Evolutionary conservation across 2,888 invertebrate species (phyloP), one percentile per base, ranked within the genome.

Genomic region (Anoncus sp.): DNA sequence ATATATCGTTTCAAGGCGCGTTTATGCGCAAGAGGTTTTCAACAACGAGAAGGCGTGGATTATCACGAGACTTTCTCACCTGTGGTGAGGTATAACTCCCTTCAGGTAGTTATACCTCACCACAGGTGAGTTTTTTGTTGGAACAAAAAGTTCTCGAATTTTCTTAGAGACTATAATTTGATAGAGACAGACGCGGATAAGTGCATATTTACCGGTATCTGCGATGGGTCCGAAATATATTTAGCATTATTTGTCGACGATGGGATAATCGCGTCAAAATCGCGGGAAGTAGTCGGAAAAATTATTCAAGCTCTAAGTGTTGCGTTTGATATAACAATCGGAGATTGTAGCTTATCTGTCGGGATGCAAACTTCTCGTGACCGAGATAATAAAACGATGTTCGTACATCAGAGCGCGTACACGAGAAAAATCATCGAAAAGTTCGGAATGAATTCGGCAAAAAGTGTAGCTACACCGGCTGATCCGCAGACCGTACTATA

Each of bases 301-400:
- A 31, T 31, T 5, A 31, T 31, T 5, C 3, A 31, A 5, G 7
- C 7, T 3, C 31, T 47, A 1, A 20, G 9, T 6, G 51, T 53
- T 0, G 43, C 79, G 10, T 79, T 85, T 27, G 77, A 81, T 24
- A 77, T 82, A 4, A 78, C 47, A 0, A 31, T 53, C n/a, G 62
- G 55, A 9, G 51, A 75, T 9, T 40, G 67, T 3, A 66, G 76
- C 53, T 51, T 63, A 51, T 85, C 77, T 16, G 65, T 84, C 7
- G 82, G 82, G 0, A 24, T 87, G 4, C 75, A 85, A 59, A 84
- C 86, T 51, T 63, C 79, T 63, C 70, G 66, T 2, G 59, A 60
- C 1, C 10, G 45, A 71, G 80, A 60, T 73, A 69, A 6, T 7
- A 47, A 20, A 20, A 10, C 7, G 9, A 18, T 47, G 16, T 47